Conservation (phyloP, 2,113 vertebrate genomes). For the Talpa occidentalis region DNA sequence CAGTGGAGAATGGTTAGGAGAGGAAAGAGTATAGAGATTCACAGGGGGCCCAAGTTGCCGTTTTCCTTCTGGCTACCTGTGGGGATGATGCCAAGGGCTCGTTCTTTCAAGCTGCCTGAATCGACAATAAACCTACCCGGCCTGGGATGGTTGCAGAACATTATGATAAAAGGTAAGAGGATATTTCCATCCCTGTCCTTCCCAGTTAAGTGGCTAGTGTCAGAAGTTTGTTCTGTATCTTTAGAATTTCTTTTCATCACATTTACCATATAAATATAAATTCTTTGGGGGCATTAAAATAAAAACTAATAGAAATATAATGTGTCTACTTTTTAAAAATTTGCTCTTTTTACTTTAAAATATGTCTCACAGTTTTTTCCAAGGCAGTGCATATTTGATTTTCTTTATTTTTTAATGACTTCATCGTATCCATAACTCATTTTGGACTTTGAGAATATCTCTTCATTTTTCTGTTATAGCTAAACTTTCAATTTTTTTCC, state of each 20-base stretch:
- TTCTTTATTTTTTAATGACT: not conserved
- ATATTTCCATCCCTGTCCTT: not conserved
- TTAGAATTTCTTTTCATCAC: not conserved
- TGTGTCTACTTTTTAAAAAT: not conserved
- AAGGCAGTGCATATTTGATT: not conserved
- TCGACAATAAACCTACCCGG: too few species aligned
- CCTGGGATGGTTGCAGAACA: too few species aligned
- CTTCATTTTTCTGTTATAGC: not conserved
- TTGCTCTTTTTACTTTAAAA: not conserved
- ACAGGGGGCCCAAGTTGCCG: too few species aligned
- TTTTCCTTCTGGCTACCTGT: too few species aligned
- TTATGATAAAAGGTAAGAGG: not conserved
- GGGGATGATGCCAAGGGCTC: too few species aligned
- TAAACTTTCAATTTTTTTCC: not conserved
- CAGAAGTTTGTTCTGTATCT: not conserved
- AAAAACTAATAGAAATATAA: not conserved
- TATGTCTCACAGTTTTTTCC: not conserved
- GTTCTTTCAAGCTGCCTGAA: too few species aligned
- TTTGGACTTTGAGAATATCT: not conserved
- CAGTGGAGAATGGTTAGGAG: too few species aligned
- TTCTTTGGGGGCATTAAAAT: not conserved
- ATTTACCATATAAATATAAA: not conserved
- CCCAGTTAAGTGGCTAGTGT: not conserved
- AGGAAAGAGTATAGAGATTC: too few species aligned
- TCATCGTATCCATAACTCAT: not conserved